phyloP scores from a whole-genome alignment of 2,888 invertebrate species.

The Callyntrura guangdongensis region DNA sequence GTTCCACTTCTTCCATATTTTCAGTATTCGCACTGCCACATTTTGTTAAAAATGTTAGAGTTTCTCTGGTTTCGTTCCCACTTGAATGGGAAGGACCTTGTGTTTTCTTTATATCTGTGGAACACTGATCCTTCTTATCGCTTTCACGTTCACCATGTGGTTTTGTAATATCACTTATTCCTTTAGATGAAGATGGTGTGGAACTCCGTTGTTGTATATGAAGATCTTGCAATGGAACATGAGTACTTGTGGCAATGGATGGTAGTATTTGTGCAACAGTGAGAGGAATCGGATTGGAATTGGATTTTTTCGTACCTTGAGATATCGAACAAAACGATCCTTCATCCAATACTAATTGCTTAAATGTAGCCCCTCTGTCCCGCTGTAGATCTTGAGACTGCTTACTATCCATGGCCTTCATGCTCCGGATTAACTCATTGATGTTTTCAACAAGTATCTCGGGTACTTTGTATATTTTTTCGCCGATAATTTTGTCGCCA shows the following conservation, averaged over 20 bases:
- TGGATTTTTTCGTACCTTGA: background rate
- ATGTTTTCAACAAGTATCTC: slow-evolving; percentile 46
- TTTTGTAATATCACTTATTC: background rate
- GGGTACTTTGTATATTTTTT: slow-evolving; percentile 18
- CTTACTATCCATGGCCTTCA: slow-evolving; percentile 12
- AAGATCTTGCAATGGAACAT: background rate
- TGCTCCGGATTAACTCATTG: slow-evolving; percentile 11
- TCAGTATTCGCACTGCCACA: background rate
- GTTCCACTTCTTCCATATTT: slow-evolving; percentile 1
- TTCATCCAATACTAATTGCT: slow-evolving; percentile 30
- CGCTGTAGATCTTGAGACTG: slow-evolving; percentile 26
- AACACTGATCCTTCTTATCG: background rate
- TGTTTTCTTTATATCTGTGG: background rate
- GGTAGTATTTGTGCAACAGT: background rate
- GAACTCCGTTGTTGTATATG: background rate
- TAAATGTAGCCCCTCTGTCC: slow-evolving; percentile 19
- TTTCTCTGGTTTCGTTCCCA: too few relatives aligned
- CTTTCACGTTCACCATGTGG: background rate
- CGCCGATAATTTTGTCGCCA: slow-evolving; percentile 23
- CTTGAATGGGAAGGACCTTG: background rate
- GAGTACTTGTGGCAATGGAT: background rate
- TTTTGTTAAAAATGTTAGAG: background rate
- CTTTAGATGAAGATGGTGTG: background rate
- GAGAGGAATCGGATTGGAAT: background rate
- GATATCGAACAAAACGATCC: background rate